Base-by-base conservation (phyloP, 1,140 invertebrate genomes). In the Cardiocondyla obscurior region DNA sequence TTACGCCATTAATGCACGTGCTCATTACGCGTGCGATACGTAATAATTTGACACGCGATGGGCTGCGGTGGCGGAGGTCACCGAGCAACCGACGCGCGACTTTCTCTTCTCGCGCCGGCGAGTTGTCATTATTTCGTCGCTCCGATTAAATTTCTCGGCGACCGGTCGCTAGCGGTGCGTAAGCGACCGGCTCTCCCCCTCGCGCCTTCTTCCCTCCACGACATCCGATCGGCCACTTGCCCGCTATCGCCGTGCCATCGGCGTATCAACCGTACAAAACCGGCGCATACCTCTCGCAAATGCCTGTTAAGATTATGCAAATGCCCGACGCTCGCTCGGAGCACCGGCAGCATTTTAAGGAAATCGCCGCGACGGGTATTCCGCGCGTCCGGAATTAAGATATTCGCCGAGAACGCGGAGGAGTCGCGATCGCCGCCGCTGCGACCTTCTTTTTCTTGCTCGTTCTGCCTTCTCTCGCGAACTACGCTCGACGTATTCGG, bases 241-340 rank as follows among this genome's bases (percentile, higher is more conserved):
- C n/a, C 30, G 74, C 44, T 86, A 79, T 87, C 84, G 70, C 33
- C 16, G 10, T 30, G 51, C 70, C 70, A 86, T 86, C 85, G 84
- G 72, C 46, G 44, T 85, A 82, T 79, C 33, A 72, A 39, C 55
- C 67, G 46, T 39, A 53, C 58, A 76, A 84, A 72, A 67, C 44
- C 70, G 67, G 22, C 55, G 49, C 70, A 42, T 57, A 49, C 77
- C 46, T 77, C 81, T 57, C 39, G 74, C 65, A 81, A 77, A 84
- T 81, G 69, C 67, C 85, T 69, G 49, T 84, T 74, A 74, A 87
- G 86, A 87, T 87, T 87, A 87, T 83, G 85, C 86, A 86, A 86
- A 87, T 86, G 85, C 22, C 25, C 73, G 60, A 77, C 53, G 77
- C 28, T 58, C 67, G 69, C 58, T 67, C 60, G 25, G 19, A 69